These are phyloP conservation scores for Artemia sinica DNA, from an alignment of 2,888 invertebrate genomes.

Conservation along the genomic window DNA sequence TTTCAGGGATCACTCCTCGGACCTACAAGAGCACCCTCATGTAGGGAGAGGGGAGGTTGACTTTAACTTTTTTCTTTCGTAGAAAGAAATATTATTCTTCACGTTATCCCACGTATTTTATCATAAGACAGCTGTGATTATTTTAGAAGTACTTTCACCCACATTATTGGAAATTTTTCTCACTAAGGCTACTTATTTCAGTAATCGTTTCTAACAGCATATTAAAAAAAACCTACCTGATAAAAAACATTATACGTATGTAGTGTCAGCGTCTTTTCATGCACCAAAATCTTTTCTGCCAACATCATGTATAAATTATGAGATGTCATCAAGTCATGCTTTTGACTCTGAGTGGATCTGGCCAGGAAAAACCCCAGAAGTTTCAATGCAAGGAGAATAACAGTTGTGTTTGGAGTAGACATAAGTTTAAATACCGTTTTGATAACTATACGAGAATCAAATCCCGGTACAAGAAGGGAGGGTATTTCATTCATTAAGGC, in stretches of 20 bases:
- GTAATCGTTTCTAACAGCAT: not conserved
- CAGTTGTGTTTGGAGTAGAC: constrained; percentile 85
- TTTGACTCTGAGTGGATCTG: constrained; percentile 92
- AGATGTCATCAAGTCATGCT: constrained; percentile 97
- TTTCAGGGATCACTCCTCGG: too few species aligned
- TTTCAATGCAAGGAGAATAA: constrained; percentile 86
- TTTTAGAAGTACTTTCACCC: not conserved
- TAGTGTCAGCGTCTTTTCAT: constrained; percentile 73
- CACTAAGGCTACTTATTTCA: not conserved
- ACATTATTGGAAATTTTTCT: too few species aligned
- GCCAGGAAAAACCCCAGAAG: constrained; percentile 92
- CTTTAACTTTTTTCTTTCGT: too few species aligned
- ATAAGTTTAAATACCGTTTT: constrained; percentile 90
- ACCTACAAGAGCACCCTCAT: too few species aligned
- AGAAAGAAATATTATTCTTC: too few species aligned
- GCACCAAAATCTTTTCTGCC: constrained; percentile 72
- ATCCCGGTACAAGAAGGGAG: constrained; percentile 95
- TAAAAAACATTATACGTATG: constrained; percentile 96
- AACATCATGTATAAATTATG: constrained; percentile 93
- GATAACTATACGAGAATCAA: constrained; percentile 90
- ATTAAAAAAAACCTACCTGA: constrained; percentile 42
- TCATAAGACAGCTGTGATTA: too few species aligned
- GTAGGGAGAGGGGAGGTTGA: too few species aligned
- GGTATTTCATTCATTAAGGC: constrained; percentile 96
- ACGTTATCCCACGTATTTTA: too few species aligned